phyloP scores from a whole-genome alignment of 2,888 invertebrate genomes.

The Geophilus truncorum region DNA sequence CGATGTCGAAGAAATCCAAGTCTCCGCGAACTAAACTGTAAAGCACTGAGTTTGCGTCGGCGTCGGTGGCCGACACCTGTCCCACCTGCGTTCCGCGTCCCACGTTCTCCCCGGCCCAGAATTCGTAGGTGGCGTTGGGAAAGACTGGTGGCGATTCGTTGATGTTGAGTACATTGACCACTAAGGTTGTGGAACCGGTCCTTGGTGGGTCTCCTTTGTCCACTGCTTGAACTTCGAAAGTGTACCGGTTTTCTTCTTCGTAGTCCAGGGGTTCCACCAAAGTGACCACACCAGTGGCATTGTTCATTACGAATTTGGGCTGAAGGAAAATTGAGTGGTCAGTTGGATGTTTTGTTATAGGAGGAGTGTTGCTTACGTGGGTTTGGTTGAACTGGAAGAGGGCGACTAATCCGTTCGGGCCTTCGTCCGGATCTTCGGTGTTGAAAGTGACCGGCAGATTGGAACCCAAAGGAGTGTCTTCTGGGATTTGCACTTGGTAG shows the following conservation, averaged over 20 bases:
- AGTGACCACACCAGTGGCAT: slow-evolving; percentile 70
- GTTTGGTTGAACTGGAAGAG: slow-evolving; percentile 25
- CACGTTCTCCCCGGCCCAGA: slow-evolving; percentile 84
- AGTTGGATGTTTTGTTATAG: too few species aligned
- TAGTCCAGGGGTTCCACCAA: slow-evolving; percentile 68
- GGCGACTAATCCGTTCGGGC: slow-evolving; percentile 35
- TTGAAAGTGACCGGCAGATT: slow-evolving; percentile 33
- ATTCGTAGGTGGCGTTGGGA: slow-evolving; percentile 71
- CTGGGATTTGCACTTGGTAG: slow-evolving; percentile 35
- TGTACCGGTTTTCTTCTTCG: slow-evolving; percentile 50
- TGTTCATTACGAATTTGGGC: slow-evolving; percentile 65
- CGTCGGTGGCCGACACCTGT: slow-evolving; percentile 66
- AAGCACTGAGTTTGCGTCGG: slow-evolving; percentile 67
- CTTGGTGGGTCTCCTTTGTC: slow-evolving; percentile 41
- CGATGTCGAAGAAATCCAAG: slow-evolving; percentile 41
- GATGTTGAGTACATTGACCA: slow-evolving; percentile 46
- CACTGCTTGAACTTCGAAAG: slow-evolving; percentile 40
- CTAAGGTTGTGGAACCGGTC: slow-evolving; percentile 38
- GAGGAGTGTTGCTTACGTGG: not conserved
- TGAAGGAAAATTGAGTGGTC: not conserved
- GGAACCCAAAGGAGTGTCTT: slow-evolving; percentile 36
- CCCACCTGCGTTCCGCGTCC: slow-evolving; percentile 79
- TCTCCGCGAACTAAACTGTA: slow-evolving; percentile 57
- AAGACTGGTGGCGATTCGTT: slow-evolving; percentile 50
- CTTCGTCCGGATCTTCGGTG: slow-evolving; percentile 35